phyloP scores from a whole-genome alignment of 2,113 vertebrate species.

The Antechinus stuartii region DNA sequence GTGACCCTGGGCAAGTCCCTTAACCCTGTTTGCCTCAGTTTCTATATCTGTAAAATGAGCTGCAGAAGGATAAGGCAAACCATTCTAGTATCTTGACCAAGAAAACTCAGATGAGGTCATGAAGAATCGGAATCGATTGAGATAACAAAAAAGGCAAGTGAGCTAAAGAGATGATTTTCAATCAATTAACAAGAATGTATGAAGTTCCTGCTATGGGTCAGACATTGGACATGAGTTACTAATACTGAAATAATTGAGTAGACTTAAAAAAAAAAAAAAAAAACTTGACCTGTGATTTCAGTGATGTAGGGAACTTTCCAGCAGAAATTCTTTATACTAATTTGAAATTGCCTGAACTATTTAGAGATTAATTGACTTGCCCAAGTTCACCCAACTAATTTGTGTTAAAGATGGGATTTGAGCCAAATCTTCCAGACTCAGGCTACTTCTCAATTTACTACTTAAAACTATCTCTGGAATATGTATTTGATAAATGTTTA shows the following conservation, averaged over 20 bases:
- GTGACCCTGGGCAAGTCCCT: background rate
- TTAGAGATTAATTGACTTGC: background rate
- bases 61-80: background rate
- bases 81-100: background rate
- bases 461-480: background rate
- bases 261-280: no score
- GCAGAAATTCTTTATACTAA: background rate
- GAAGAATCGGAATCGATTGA: background rate
- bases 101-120: background rate
- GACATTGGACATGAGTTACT: background rate
- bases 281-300: background rate
- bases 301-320: background rate
- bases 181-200: background rate
- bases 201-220: background rate
- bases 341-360: background rate
- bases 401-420: background rate
- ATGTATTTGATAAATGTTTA: background rate
- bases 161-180: background rate
- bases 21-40: background rate
- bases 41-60: background rate
- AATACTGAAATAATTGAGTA: background rate
- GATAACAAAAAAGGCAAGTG: background rate
- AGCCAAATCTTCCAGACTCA: background rate
- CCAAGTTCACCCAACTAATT: background rate
- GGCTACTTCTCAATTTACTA: background rate